A percentile compares a stretch with the other conserved stretches of the same genome.
Evolutionary conservation across 2,797 vertebrate species (phyloP).

Genomic region (Hoplostethus atlanticus): DNA sequence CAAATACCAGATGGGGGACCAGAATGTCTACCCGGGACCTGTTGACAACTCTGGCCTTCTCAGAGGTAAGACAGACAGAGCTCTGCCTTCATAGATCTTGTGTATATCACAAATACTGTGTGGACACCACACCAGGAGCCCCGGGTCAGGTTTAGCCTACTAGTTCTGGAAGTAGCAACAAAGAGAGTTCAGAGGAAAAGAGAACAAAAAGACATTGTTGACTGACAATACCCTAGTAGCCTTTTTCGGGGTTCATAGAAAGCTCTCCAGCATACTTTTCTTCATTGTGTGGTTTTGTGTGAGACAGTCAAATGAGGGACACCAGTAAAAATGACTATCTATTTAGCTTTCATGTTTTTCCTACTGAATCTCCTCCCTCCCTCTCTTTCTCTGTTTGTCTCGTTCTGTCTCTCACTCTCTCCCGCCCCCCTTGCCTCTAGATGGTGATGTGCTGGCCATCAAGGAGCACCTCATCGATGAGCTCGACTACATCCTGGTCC

Average conservation of each 20-base stretch:
- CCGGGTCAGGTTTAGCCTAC: neutral
- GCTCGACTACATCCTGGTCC: constrained; percentile 97
- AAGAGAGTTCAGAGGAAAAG: constrained; percentile 46
- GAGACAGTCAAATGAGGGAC: constrained; percentile 29
- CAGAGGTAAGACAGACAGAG: constrained; percentile 85
- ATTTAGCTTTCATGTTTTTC: neutral
- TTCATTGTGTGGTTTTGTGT: constrained; percentile 53
- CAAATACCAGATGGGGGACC: constrained; percentile 99
- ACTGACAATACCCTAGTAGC: constrained; percentile 18
- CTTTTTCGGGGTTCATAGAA: constrained; percentile 57
- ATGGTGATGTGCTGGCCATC: constrained; percentile 94
- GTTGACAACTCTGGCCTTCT: constrained; percentile 98
- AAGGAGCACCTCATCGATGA: constrained; percentile 99
- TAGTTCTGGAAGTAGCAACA: constrained; percentile 67
- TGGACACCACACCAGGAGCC: neutral
- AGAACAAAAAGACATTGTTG: constrained; percentile 59
- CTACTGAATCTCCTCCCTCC: neutral
- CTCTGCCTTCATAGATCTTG: neutral
- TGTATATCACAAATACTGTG: neutral
- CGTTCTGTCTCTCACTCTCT: constrained; percentile 20
- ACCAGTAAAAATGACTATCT: constrained; percentile 13
- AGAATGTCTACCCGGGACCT: constrained; percentile 97
- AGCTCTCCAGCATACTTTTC: constrained; percentile 59
- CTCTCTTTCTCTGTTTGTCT: neutral
- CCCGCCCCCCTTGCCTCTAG: constrained; percentile 71